Evolutionary conservation across 1,140 invertebrate species (phyloP).

Genomic region (Drosophila sp.): DNA sequence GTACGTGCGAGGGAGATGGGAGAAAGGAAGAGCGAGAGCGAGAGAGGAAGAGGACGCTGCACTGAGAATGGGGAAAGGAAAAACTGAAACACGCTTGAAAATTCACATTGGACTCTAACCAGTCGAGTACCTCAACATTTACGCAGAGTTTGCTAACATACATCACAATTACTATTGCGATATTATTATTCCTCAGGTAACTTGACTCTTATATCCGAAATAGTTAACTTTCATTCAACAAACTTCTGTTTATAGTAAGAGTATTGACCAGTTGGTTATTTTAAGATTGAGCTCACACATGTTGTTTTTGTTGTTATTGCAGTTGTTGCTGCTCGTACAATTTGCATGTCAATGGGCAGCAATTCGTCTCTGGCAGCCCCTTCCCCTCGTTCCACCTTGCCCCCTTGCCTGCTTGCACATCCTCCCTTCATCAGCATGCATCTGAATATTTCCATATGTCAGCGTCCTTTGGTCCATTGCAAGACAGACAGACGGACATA

Average conservation of each 20-base stretch:
- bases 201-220: neutral
- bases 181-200: neutral
- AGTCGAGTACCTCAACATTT: neutral
- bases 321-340: constrained; percentile 61
- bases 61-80: neutral
- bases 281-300: constrained; percentile 17
- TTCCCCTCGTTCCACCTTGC: neutral
- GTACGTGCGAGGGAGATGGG: neutral
- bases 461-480: constrained; percentile 47
- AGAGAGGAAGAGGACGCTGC: neutral
- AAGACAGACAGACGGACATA: constrained; percentile 43
- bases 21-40: no score
- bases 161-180: no score
- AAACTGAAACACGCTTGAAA: constrained; percentile 28
- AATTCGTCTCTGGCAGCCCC: constrained; percentile 55
- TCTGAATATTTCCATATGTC: constrained; percentile 77
- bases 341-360: constrained; percentile 77
- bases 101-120: neutral
- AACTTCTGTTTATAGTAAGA: neutral
- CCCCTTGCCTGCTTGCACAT: no score
- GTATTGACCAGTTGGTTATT: constrained; percentile 22
- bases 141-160: neutral
- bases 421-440: constrained; percentile 51
- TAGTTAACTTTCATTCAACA: neutral
- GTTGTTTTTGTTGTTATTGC: constrained; percentile 44